phyloP scores from a whole-genome alignment of 2,888 invertebrate species.

The Muscina levida region DNA sequence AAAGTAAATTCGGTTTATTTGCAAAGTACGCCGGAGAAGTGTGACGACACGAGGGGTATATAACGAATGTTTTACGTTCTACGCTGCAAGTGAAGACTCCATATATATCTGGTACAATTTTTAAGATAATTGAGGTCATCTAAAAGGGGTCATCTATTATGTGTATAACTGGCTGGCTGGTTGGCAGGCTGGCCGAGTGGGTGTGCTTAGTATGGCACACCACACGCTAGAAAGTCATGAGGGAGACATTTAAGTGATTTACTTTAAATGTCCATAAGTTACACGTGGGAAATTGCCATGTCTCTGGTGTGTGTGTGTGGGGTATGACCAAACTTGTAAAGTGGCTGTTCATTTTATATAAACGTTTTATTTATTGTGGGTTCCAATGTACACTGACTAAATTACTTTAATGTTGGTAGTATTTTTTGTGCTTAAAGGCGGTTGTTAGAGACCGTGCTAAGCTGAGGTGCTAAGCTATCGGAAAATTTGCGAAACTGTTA shows the following conservation, averaged over 20 bases:
- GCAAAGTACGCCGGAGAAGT: neutral
- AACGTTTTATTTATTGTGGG: neutral
- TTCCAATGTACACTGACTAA: too few species aligned
- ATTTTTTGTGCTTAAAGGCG: too few species aligned
- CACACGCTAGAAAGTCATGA: constrained; percentile 41
- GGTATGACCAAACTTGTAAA: too few species aligned
- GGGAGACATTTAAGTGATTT: constrained; percentile 62
- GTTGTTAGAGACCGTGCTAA: too few species aligned
- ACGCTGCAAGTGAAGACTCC: too few species aligned
- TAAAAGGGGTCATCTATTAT: constrained; percentile 59
- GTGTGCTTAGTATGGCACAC: constrained; percentile 20
- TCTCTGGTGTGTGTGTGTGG: neutral
- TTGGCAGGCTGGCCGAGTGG: too few species aligned
- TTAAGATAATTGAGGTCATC: constrained; percentile 62
- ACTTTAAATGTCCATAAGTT: constrained; percentile 55
- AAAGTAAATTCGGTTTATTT: constrained; percentile 4
- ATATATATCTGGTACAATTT: constrained; percentile 42
- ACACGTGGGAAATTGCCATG: constrained; percentile 22
- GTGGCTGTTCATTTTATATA: neutral
- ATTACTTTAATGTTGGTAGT: too few species aligned
- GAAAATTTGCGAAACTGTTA: too few species aligned
- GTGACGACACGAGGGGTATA: neutral
- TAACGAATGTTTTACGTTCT: constrained; percentile 3
- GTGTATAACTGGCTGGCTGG: too few species aligned
- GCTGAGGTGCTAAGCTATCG: too few species aligned